Base-by-base conservation (phyloP, 2,113 vertebrate genomes). In the Bubo scandiacus region DNA sequence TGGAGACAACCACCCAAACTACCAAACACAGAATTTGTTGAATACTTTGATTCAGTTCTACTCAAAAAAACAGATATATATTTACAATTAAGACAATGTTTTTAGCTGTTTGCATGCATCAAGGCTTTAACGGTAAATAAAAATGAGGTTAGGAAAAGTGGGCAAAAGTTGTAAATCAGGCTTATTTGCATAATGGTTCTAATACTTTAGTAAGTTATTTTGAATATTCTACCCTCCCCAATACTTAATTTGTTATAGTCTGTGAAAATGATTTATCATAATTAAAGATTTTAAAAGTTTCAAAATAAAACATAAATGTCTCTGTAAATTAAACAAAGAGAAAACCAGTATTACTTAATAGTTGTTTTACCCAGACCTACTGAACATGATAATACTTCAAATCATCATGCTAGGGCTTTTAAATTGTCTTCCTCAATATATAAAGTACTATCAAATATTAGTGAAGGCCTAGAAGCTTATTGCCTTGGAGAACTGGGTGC, bases 191-290 rank as follows among this genome's bases (percentile, higher is more conserved):
- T 78, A 55, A 74, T 15, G 4, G 27, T 59, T 73, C 34, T 55
- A 49, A 71, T 47, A 71, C 12, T 70, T 63, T 5, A 66, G 17
- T 11, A 57, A 74, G 10, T 59, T 89, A 47, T n/a, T 91, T 68
- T 74, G 6, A 75, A 36, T 79, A 62, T 52, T 59, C 2, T 12
- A 9, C 5, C 12, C 5, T 3, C 4, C 15, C 6, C 0, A 72
- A 29, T 73, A 61, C 7, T 57, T 58, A 81, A 30, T 36, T 75
- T 84, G 7, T 38, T 86, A 11, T 62, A 40, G 3, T 26, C 71
- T 81, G 29, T 65, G 26, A 81, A 89, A 12, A 43, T 11, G 23
- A 61, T 42, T 90, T 57, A 36, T 58, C 6, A 36, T 49, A 57
- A n/a, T 80, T 18, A 86, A 86, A 70, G 17, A 74, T 40, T 34